These are phyloP conservation scores for Myiothlypis chrysogaster DNA, from an alignment of 2,797 vertebrate genomes.

Conservation along the genomic window DNA sequence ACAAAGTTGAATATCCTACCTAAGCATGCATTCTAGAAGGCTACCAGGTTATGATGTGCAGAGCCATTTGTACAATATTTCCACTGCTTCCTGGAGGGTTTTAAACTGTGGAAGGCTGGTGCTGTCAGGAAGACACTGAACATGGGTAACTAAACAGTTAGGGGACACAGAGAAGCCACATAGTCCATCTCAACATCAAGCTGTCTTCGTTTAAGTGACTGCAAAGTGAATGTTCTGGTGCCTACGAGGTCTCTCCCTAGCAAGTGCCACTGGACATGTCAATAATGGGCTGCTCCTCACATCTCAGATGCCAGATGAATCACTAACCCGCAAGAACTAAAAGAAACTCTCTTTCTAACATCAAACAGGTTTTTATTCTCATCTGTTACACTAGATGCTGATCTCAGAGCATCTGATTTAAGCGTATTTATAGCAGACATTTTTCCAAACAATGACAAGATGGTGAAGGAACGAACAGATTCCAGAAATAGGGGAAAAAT, in stretches of 20 bases:
- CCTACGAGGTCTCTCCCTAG: not conserved
- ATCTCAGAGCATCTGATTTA: not conserved
- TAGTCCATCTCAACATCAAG: not conserved
- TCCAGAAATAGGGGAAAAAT: not conserved
- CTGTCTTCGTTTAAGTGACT: not conserved
- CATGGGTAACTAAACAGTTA: not conserved
- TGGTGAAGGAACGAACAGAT: not conserved
- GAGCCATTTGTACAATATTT: not conserved
- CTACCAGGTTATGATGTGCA: not conserved
- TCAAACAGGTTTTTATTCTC: not conserved
- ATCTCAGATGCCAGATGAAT: not conserved
- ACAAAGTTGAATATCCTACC: not conserved
- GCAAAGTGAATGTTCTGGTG: not conserved
- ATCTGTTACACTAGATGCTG: not conserved
- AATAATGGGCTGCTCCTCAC: not conserved
- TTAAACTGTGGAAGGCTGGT: not conserved
- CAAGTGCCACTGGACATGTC: not conserved
- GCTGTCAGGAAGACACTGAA: not conserved
- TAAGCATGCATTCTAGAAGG: not conserved
- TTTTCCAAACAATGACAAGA: slow-evolving; percentile 21
- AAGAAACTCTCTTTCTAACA: not conserved
- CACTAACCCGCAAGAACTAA: not conserved
- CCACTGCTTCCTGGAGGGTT: not conserved
- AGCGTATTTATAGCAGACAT: slow-evolving; percentile 12
- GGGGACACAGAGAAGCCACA: not conserved